phyloP scores from a whole-genome alignment of 1,140 invertebrate genomes.

The Tyrophagus putrescentiae region DNA sequence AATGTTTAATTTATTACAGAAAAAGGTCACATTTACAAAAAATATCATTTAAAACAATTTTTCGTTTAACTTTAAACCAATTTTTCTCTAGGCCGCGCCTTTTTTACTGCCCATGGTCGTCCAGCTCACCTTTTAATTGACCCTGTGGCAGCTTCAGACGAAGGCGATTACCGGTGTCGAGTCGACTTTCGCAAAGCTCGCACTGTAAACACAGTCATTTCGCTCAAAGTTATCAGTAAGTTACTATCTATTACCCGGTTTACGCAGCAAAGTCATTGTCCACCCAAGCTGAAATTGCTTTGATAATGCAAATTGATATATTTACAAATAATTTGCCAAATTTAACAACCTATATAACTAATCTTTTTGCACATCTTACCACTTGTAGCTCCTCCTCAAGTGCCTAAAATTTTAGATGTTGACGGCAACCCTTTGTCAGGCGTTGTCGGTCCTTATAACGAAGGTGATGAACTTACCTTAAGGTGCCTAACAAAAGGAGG shows the following conservation, averaged over 20 bases:
- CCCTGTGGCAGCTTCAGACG: conserved; percentile 40
- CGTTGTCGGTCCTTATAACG: conserved; percentile 29
- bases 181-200: conserved; percentile 78
- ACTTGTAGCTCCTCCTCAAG: too few species aligned
- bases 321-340: not conserved
- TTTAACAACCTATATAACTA: too few species aligned
- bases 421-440: conserved; percentile 26
- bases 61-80: not conserved
- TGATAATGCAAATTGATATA: not conserved
- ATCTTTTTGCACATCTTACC: too few species aligned
- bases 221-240: conserved; percentile 68
- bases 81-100: conserved; percentile 16
- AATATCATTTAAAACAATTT: not conserved
- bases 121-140: conserved; percentile 34
- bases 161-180: conserved; percentile 64
- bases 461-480: conserved; percentile 26
- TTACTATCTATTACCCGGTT: not conserved
- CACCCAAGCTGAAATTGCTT: not conserved
- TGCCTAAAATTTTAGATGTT: conserved; percentile 12
- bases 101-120: conserved; percentile 31
- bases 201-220: conserved; percentile 67
- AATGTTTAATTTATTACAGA: too few species aligned
- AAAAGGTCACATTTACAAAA: too few species aligned
- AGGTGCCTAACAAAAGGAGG: conserved; percentile 37
- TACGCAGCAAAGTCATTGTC: not conserved